Base-by-base conservation (phyloP, 2,888 invertebrate genomes). In the Oxytorus armatus region DNA sequence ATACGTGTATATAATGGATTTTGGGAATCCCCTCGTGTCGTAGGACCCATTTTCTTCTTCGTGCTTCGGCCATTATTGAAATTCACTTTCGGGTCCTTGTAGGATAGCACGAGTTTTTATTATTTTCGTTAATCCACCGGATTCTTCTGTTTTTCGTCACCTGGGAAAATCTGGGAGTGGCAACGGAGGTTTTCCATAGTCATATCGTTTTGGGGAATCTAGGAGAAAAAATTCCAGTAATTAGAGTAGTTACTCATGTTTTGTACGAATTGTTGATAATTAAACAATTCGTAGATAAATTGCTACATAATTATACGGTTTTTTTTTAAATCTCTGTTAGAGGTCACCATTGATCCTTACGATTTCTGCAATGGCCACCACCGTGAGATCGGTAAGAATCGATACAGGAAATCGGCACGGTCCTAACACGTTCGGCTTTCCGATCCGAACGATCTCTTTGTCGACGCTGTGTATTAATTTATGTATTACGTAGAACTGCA, bases 111-210 rank as follows among this genome's bases (percentile, higher is more conserved):
- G 51, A 49, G 49, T 16, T 3, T 68, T 25, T 14, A 23, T 47
- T 51, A n/a, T 47, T 51, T 44, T 36, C 3, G 18, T 16, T 11
- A 4, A 47, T 74, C 47, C 10, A 39, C 1, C 21, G 33, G 16
- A 21, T 49, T 57, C 18, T 29, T 39, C 8, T 33, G 59, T 29
- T 16, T 55, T 72, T 57, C 57, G 69, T 86, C 83, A 86, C 74
- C 85, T 87, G 29, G 88, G 88, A 53, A 89, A 89, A 77, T 89
- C 89, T 65, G 87, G 88, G 23, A 82, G 69, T 7, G 88, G 89
- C 21, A 88, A 69, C 3, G 86, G 86, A n/a, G 89, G 89, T 75
- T 84, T 86, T 18, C 83, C 83, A 14, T 63, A 83, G 68, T 80
- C 79, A 16, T 77, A 81, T 61, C 59, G 74, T 73, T 82, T 85